phyloP scores from a whole-genome alignment of 2,797 vertebrate species.

The Poeciliopsis paucimaculata region DNA sequence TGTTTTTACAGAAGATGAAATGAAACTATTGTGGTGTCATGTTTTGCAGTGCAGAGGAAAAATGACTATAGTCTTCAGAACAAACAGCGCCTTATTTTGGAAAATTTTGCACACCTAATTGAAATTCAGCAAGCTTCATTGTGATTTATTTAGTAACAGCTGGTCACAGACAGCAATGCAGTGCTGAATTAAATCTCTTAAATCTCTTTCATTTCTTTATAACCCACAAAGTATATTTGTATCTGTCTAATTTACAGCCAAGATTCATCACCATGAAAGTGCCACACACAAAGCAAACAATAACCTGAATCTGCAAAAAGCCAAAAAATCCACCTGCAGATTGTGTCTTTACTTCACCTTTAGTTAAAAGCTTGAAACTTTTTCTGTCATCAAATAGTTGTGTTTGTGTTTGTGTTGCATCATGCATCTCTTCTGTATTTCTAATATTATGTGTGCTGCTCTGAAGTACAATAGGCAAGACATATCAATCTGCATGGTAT shows the following conservation, averaged over 20 bases:
- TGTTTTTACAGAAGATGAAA: slow-evolving; percentile 14
- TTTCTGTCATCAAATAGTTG: slow-evolving; percentile 15
- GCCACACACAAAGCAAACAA: slow-evolving; percentile 34
- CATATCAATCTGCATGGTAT: not conserved
- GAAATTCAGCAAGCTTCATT: slow-evolving; percentile 42
- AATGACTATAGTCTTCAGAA: slow-evolving; percentile 24
- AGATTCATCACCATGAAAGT: slow-evolving; percentile 43
- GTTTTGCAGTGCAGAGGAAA: slow-evolving; percentile 13
- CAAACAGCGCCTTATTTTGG: slow-evolving; percentile 40
- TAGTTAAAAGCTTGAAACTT: slow-evolving; percentile 4
- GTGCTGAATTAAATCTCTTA: slow-evolving; percentile 50
- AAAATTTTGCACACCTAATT: slow-evolving; percentile 43
- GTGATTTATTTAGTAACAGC: slow-evolving; percentile 66
- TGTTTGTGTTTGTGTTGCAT: slow-evolving; percentile 22
- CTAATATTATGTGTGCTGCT: not conserved
- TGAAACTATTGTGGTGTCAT: slow-evolving; percentile 9
- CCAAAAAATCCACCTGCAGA: slow-evolving; percentile 22
- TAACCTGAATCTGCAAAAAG: slow-evolving; percentile 15
- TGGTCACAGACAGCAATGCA: slow-evolving; percentile 54
- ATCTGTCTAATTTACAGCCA: slow-evolving; percentile 46
- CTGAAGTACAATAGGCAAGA: not conserved
- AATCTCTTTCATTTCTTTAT: slow-evolving; percentile 57
- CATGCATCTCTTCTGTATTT: not conserved
- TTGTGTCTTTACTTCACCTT: not conserved
- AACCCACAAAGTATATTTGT: slow-evolving; percentile 46